Percentiles rank a stretch among this genome's conserved stretches.
phyloP scores from a whole-genome alignment of 2,888 invertebrate species.

The Lycophotia porphyrea region DNA sequence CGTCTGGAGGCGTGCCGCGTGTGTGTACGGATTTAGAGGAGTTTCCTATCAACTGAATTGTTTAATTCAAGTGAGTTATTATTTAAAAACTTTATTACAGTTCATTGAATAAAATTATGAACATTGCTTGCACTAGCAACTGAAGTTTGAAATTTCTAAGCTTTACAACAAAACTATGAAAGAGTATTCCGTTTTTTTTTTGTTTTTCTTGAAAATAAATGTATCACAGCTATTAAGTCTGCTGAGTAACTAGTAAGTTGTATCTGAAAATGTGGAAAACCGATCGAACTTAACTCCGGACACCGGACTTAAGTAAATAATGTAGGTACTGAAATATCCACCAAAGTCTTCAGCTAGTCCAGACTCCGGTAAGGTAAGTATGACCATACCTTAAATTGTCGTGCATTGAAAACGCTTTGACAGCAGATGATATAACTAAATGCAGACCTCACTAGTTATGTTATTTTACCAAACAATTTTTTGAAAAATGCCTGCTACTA shows the following conservation, averaged over 20 bases:
- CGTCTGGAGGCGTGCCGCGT: conserved; percentile 37
- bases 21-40: conserved; percentile 15
- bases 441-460: neutral
- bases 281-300: neutral
- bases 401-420: neutral
- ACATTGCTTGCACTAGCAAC: neutral
- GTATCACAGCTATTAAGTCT: neutral
- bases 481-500: neutral
- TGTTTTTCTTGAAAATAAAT: neutral
- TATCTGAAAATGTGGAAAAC: neutral
- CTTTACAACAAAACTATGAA: neutral
- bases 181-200: neutral
- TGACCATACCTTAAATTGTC: neutral
- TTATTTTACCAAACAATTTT: too few relatives aligned
- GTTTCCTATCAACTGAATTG: neutral
- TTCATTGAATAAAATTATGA: neutral
- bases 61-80: neutral
- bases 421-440: too few relatives aligned
- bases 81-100: neutral
- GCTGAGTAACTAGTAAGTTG: neutral
- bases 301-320: too few relatives aligned
- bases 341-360: neutral
- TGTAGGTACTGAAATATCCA: neutral
- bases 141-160: neutral
- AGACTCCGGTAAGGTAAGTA: neutral